Conservation (phyloP, 2,113 vertebrate genomes). For the Cyphomyrus discorhynchus region DNA sequence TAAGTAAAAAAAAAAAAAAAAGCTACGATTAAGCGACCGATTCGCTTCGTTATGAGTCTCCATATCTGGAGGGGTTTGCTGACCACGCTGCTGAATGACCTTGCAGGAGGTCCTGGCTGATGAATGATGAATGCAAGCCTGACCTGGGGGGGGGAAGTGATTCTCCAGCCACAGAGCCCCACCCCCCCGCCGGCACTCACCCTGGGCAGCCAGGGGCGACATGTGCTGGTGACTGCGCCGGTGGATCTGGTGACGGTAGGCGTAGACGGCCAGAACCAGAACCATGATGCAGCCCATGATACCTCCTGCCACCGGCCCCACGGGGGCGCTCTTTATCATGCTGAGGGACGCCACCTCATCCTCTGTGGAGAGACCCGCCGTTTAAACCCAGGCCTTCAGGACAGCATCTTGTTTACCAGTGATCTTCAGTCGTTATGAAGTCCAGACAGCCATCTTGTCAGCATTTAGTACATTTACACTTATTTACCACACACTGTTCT, state of each 20-base stretch:
- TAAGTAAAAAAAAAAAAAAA: not conserved
- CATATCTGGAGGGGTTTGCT: not conserved
- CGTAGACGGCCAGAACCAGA: slow-evolving; percentile 88
- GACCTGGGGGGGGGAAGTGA: not conserved
- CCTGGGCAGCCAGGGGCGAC: slow-evolving; percentile 94
- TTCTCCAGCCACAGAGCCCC: not conserved
- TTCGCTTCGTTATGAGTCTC: not conserved
- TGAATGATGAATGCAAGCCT: no score
- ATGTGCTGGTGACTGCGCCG: slow-evolving; percentile 95
- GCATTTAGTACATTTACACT: not conserved
- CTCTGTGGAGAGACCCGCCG: slow-evolving; percentile 52
- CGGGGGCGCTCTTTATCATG: slow-evolving; percentile 94
- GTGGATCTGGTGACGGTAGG: slow-evolving; percentile 95
- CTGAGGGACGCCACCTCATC: slow-evolving; percentile 88
- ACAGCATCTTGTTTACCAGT: not conserved
- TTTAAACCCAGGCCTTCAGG: not conserved
- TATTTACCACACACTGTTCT: not conserved
- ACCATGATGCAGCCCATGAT: slow-evolving; percentile 99
- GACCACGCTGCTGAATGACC: not conserved
- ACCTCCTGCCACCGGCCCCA: slow-evolving; percentile 90
- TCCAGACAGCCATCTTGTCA: not conserved
- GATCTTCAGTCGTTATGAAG: not conserved
- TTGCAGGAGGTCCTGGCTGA: not conserved
- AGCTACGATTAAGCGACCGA: not conserved
- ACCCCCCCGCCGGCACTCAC: slow-evolving; percentile 50